Conservation (phyloP, 2,797 vertebrate species). For the Pipistrellus pygmaeus region DNA sequence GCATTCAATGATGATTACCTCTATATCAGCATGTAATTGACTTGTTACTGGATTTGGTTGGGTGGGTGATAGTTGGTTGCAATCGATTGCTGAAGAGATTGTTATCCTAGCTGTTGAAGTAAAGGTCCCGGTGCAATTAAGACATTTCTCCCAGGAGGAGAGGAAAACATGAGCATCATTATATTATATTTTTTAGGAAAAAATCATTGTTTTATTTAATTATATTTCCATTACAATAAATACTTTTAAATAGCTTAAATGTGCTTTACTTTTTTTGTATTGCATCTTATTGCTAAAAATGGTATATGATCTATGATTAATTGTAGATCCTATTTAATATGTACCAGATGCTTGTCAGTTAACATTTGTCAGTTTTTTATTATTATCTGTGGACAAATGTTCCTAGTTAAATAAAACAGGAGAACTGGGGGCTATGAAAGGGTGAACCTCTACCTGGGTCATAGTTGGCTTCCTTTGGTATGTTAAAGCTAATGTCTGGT, state of each 20-base stretch:
- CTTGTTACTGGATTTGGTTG: neutral
- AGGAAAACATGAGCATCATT: neutral
- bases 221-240: slow-evolving; percentile 26
- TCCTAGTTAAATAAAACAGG: slow-evolving; percentile 72
- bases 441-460: slow-evolving; percentile 28
- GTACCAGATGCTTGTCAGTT: slow-evolving; percentile 72
- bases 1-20: neutral
- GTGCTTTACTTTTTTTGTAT: slow-evolving; percentile 60
- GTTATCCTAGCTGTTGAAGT: neutral
- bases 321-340: slow-evolving; percentile 60
- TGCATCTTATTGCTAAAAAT: slow-evolving; percentile 64
- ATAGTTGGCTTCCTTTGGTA: slow-evolving; percentile 70
- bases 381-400: slow-evolving; percentile 77
- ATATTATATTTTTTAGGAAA: neutral
- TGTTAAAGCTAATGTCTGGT: slow-evolving; percentile 42
- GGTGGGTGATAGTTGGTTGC: neutral
- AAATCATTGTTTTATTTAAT: neutral
- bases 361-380: slow-evolving; percentile 79
- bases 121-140: neutral
- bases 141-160: neutral
- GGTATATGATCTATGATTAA: slow-evolving; percentile 68
- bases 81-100: neutral
- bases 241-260: slow-evolving; percentile 56
- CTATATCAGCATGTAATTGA: neutral
- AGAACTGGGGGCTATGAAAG: slow-evolving; percentile 50